Conservation (phyloP, 2,888 invertebrate species). For the Lasioglossum morio region DNA sequence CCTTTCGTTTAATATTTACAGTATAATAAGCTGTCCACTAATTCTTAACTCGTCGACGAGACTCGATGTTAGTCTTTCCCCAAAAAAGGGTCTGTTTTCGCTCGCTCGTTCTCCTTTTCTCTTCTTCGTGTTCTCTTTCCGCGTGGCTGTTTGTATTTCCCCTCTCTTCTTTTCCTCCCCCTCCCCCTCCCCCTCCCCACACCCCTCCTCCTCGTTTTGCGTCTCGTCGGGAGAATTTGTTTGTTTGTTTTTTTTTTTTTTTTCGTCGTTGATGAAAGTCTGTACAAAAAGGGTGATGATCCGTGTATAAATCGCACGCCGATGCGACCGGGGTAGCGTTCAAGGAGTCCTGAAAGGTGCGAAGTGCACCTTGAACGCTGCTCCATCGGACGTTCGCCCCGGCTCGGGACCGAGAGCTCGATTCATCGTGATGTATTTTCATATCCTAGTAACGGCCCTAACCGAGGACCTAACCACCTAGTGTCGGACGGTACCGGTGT, state of each 20-base stretch:
- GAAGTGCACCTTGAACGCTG: conserved; percentile 3
- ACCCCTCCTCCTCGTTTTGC: background rate
- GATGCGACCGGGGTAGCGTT: conserved; percentile 54
- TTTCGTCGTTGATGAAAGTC: conserved; percentile 66
- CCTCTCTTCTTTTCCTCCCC: background rate
- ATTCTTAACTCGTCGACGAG: conserved; percentile 50
- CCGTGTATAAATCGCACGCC: conserved; percentile 52
- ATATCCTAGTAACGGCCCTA: conserved; percentile 68
- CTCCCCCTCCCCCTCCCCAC: background rate
- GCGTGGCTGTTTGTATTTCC: background rate
- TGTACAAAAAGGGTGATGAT: conserved; percentile 68
- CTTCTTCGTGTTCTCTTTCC: background rate
- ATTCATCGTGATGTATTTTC: conserved; percentile 58
- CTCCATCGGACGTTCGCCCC: conserved; percentile 18
- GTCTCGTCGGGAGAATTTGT: conserved; percentile 20
- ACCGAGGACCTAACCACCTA: conserved; percentile 63
- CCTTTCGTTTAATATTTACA: conserved; percentile 70
- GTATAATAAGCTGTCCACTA: conserved; percentile 60
- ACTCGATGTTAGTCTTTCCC: conserved; percentile 29
- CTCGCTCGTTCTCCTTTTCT: background rate
- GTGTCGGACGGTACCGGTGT: conserved; percentile 64
- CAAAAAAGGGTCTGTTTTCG: no score
- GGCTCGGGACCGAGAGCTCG: conserved; percentile 51
- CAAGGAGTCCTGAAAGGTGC: conserved; percentile 28
- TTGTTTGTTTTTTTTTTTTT: conserved; percentile 19